Evolutionary conservation across 2,888 invertebrate genomes (phyloP).

Genomic region (Myathropa florea): DNA sequence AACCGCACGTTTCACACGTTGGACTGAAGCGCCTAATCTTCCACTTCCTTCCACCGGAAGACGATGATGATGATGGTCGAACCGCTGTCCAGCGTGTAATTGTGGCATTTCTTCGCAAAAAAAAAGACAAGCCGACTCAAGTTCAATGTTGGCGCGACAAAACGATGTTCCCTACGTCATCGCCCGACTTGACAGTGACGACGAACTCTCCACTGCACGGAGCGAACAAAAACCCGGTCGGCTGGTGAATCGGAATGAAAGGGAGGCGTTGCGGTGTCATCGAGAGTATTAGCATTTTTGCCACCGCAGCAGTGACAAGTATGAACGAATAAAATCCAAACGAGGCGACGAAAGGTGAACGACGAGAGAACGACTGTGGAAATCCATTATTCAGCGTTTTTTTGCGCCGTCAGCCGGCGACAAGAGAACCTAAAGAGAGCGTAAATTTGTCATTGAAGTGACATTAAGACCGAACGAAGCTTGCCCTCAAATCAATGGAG

Average conservation of each 20-base stretch:
- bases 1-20: background rate
- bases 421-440: conserved; percentile 16
- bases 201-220: background rate
- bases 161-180: too few species aligned
- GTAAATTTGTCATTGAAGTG: conserved; percentile 43
- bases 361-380: background rate
- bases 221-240: background rate
- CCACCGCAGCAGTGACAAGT: background rate
- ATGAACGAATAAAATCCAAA: background rate
- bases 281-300: background rate
- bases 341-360: background rate
- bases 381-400: conserved; percentile 17
- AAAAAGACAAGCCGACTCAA: conserved; percentile 1
- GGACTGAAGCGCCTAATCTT: background rate
- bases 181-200: background rate
- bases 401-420: conserved; percentile 11
- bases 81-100: background rate
- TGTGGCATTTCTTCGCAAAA: too few species aligned
- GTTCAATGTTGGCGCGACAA: conserved; percentile 19
- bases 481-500: background rate
- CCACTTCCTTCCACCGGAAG: background rate
- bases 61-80: background rate
- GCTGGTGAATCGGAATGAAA: too few species aligned
- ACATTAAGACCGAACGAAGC: conserved; percentile 10
- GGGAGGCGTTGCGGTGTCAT: background rate